Conservation (phyloP, 2,113 vertebrate species). For the Hippocampus barbouri region DNA sequence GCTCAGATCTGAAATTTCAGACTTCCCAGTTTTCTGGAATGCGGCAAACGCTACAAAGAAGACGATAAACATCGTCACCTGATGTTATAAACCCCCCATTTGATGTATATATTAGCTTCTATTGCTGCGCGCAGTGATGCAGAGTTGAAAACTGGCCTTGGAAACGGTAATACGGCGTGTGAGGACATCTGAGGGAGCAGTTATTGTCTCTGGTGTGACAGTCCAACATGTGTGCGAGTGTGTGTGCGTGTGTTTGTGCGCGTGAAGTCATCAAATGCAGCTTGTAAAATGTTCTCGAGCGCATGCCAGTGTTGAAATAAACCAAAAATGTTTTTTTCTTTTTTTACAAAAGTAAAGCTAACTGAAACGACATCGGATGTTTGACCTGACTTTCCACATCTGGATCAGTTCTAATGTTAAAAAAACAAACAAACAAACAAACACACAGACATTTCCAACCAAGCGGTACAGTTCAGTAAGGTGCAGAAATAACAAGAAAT, state of each 20-base stretch:
- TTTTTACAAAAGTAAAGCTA: too few relatives aligned
- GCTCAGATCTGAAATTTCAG: too few relatives aligned
- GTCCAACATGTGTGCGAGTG: slow-evolving; percentile 8
- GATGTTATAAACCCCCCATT: slow-evolving; percentile 36
- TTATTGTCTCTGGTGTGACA: slow-evolving; percentile 11
- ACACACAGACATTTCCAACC: not conserved
- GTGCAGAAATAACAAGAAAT: not conserved
- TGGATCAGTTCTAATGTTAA: slow-evolving; percentile 6
- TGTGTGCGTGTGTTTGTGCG: slow-evolving; percentile 4
- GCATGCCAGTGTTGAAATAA: not conserved
- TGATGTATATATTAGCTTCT: slow-evolving; percentile 55
- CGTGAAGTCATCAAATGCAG: not conserved
- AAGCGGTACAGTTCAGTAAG: not conserved
- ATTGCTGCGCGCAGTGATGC: slow-evolving; percentile 17
- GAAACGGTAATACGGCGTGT: slow-evolving; percentile 15
- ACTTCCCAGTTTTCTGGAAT: not conserved
- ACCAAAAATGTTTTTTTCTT: too few relatives aligned
- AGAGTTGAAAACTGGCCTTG: slow-evolving; percentile 19
- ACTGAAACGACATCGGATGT: too few relatives aligned
- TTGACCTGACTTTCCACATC: slow-evolving; percentile 14
- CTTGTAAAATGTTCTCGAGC: not conserved
- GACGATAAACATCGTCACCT: slow-evolving; percentile 14
- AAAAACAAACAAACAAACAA: not conserved
- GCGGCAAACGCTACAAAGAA: slow-evolving; percentile 3
- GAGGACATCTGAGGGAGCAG: slow-evolving; percentile 20